Conservation (phyloP, 2,113 vertebrate species). For the Prolemur simus region DNA sequence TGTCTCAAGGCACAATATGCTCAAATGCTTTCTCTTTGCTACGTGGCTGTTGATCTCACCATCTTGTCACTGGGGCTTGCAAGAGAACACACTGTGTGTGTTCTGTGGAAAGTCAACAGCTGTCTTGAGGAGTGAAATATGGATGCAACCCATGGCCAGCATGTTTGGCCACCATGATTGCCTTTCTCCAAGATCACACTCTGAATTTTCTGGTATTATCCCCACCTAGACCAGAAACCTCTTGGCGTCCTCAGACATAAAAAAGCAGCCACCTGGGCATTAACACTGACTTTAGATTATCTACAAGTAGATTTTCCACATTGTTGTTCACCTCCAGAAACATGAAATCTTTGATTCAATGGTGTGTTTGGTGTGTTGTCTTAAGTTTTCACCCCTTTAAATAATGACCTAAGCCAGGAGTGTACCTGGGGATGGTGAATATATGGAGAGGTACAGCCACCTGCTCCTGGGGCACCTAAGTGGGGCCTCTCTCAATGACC, state of each 20-base stretch:
- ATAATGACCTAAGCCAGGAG: not conserved
- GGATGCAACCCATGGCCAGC: not conserved
- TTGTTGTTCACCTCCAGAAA: conserved; percentile 20
- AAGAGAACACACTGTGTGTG: not conserved
- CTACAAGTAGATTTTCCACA: not conserved
- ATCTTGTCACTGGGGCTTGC: not conserved
- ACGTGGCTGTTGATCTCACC: not conserved
- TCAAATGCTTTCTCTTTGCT: not conserved
- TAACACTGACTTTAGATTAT: not conserved
- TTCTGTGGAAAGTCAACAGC: not conserved
- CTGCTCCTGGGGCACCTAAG: not conserved
- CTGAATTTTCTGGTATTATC: not conserved
- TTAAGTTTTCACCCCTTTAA: not conserved
- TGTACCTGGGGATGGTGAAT: not conserved
- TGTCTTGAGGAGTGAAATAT: not conserved
- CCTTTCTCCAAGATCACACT: not conserved
- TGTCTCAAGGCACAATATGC: not conserved
- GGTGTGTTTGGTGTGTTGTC: not conserved
- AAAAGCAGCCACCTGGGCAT: not conserved
- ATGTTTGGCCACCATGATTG: not conserved
- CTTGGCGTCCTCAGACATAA: not conserved
- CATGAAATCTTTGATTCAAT: not conserved
- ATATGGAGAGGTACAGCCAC: not conserved
- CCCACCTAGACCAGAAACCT: not conserved
- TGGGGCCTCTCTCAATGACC: not conserved